phyloP scores from a whole-genome alignment of 2,113 vertebrate genomes.

The Mormyrus iriodes region DNA sequence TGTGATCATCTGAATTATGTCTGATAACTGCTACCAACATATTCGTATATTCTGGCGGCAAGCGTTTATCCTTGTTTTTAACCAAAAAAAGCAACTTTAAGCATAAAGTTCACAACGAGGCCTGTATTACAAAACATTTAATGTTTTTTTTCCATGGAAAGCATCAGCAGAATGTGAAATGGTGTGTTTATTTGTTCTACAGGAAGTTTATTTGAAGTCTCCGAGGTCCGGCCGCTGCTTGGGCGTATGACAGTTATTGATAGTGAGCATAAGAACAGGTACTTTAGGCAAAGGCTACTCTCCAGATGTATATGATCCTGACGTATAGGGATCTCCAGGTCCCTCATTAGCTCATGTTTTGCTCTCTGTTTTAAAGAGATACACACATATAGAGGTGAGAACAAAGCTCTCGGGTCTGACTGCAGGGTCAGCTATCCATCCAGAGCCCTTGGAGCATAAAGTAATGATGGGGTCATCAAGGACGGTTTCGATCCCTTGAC shows the following conservation, averaged over 20 bases:
- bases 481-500: slow-evolving; percentile 56
- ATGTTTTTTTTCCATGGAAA: neutral
- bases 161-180: neutral
- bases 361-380: neutral
- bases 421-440: neutral
- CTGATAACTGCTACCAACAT: neutral
- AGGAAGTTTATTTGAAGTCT: neutral
- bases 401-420: no score
- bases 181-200: neutral
- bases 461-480: neutral
- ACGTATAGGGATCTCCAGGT: neutral
- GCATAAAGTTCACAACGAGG: neutral
- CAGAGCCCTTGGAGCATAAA: neutral
- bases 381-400: neutral
- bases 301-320: neutral
- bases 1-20: neutral
- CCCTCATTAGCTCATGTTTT: neutral
- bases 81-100: neutral
- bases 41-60: neutral
- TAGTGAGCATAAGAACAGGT: neutral
- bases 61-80: neutral
- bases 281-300: neutral
- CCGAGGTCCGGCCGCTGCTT: neutral
- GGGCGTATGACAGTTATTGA: neutral
- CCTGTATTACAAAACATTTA: neutral